Base-by-base conservation (phyloP, 2,797 vertebrate species). In the Smutsia temminckii region DNA sequence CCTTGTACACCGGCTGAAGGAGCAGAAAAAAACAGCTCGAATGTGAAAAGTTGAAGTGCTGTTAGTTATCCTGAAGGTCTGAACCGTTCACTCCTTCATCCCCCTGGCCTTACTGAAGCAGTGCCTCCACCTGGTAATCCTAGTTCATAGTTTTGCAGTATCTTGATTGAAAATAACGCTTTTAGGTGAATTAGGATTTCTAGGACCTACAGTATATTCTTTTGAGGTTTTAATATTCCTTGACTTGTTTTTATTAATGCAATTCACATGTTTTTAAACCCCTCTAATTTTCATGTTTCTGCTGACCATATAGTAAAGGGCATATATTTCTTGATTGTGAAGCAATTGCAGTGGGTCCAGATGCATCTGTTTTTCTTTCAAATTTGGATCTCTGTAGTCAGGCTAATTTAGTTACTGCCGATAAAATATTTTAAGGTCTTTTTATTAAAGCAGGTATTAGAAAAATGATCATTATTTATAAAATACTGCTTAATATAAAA, bases 401-500 rank as follows among this genome's bases (percentile, higher is more conserved):
- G 27, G 51, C 20, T 85, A 42, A 94, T 77, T 95, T 92, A 87
- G 23, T 94, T 83, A 59, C 89, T 85, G 53, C 10, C 13, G 75
- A 93, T 74, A 78, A 93, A 79, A 61, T 75, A 85, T n/a, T 79
- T 95, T 81, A 72, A 94, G 34, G 8, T 66, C 13, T 85, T 93
- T 89, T 96, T 92, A 88, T 94, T 80, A 86, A 69, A 88, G 27
- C 23, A 77, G 64, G 59, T 74, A 69, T 95, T 89, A 95, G 25
- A 97, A 81, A 92, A 64, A 84, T 93, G 93, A 79, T 57, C 23
- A 63, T 88, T 72, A 88, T 92, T 95, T 96, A 57, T 95, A 92
- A 94, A 89, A 94, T 88, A 64, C 16, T 40, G 11, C 42, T 78
- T 94, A 66, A 59, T 89, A 87, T 90, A 75, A 93, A 95, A 81